These are phyloP conservation scores for Muschampia plurimacula DNA, from an alignment of 2,888 invertebrate species.

Conservation along the genomic window DNA sequence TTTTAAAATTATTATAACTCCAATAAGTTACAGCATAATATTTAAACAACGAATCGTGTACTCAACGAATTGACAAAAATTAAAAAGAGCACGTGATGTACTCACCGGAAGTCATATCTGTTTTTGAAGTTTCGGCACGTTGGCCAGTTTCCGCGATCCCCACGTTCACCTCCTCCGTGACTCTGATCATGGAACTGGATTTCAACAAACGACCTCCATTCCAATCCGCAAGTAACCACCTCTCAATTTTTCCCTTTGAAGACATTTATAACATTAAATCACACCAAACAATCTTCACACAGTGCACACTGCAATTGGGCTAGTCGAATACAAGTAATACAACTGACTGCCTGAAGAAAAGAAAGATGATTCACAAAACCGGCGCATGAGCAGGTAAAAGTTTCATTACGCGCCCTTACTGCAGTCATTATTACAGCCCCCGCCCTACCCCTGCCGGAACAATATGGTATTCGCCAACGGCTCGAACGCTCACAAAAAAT, in stretches of 20 bases:
- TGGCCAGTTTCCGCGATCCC: constrained; percentile 28
- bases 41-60: not conserved
- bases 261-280: constrained; percentile 42
- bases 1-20: not conserved
- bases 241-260: constrained; percentile 56
- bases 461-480: constrained; percentile 77
- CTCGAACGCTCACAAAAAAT: constrained; percentile 64
- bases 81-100: not conserved
- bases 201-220: constrained; percentile 42
- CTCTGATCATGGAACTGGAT: constrained; percentile 38
- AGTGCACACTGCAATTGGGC: constrained; percentile 29
- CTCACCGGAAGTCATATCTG: constrained; percentile 31
- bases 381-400: constrained; percentile 69
- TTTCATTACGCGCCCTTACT: constrained; percentile 76
- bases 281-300: constrained; percentile 3
- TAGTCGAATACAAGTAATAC: constrained; percentile 24
- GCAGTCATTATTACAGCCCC: constrained; percentile 70
- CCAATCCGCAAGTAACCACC: constrained; percentile 71
- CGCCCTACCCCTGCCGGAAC: constrained; percentile 60
- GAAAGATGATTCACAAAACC: constrained; percentile 19
- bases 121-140: constrained; percentile 17
- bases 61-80: not conserved
- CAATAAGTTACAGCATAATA: not conserved
- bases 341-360: constrained; percentile 26
- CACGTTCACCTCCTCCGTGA: constrained; percentile 43